These are phyloP conservation scores for Myxocyprinus asiaticus DNA, from an alignment of 2,113 vertebrate genomes.

Conservation along the genomic window DNA sequence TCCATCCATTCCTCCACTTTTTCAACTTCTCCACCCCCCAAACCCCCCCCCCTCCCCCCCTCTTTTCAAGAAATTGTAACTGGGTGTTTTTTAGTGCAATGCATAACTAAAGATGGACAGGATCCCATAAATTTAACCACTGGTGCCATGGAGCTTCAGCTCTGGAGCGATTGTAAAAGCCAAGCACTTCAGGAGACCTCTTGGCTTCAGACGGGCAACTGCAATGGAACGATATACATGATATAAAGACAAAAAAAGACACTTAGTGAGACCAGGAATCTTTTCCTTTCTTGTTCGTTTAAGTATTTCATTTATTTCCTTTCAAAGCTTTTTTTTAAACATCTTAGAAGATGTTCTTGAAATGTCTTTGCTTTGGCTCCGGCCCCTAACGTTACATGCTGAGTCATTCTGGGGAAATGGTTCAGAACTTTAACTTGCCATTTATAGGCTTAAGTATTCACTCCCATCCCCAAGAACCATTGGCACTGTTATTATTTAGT, in stretches of 20 bases:
- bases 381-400: background rate
- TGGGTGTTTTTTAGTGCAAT: background rate
- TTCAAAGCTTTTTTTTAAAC: slow-evolving; percentile 24
- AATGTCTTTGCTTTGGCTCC: slow-evolving; percentile 41
- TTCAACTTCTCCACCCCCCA: background rate
- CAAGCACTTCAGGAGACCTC: slow-evolving; percentile 25
- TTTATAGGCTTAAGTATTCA: slow-evolving; percentile 50
- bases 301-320: slow-evolving; percentile 47
- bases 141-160: slow-evolving; percentile 26
- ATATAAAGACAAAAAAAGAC: background rate
- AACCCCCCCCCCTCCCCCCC: background rate
- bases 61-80: background rate
- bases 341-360: slow-evolving; percentile 32
- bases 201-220: slow-evolving; percentile 28
- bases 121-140: slow-evolving; percentile 12
- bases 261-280: slow-evolving; percentile 36
- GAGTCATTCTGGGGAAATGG: no score
- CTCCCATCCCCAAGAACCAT: slow-evolving; percentile 14
- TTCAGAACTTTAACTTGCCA: slow-evolving; percentile 19
- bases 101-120: background rate
- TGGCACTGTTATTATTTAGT: slow-evolving; percentile 53
- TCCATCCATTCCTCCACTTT: background rate
- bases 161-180: background rate
- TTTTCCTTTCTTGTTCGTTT: slow-evolving; percentile 49
- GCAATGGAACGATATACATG: slow-evolving; percentile 33